These are phyloP conservation scores for Nasua narica DNA, from an alignment of 2,797 vertebrate genomes.

Conservation along the genomic window DNA sequence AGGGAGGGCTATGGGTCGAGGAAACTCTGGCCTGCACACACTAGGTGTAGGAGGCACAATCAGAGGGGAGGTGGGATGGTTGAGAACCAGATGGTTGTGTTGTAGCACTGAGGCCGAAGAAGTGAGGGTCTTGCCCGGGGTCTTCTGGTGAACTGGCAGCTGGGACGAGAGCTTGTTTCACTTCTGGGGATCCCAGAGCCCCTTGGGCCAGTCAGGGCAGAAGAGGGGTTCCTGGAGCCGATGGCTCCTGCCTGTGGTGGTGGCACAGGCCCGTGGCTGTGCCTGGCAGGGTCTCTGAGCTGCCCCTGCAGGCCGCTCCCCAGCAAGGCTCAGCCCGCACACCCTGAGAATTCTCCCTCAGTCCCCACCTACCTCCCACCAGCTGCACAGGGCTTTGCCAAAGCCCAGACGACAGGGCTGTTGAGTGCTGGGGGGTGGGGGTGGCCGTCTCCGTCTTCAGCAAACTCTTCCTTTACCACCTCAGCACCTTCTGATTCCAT, in stretches of 20 bases:
- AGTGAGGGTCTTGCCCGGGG: background rate
- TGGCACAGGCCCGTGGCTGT: background rate
- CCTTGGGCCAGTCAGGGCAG: background rate
- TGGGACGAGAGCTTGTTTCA: background rate
- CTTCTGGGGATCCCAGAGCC: background rate
- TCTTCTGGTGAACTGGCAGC: background rate
- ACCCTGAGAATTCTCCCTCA: slow-evolving; percentile 6
- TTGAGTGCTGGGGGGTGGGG: background rate
- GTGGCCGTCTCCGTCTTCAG: background rate
- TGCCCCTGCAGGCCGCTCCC: background rate
- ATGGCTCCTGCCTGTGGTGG: background rate
- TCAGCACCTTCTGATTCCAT: background rate
- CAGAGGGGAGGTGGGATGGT: background rate
- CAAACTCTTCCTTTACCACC: background rate
- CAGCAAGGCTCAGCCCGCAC: slow-evolving; percentile 42
- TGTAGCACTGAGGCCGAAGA: background rate
- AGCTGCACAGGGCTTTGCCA: slow-evolving; percentile 34
- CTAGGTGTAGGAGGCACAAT: background rate
- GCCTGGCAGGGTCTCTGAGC: background rate
- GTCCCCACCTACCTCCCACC: slow-evolving; percentile 14
- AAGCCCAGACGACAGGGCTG: slow-evolving; percentile 44
- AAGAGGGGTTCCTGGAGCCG: background rate
- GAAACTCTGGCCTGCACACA: too few species aligned
- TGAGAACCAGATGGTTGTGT: background rate
- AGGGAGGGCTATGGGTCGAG: background rate